phyloP scores from a whole-genome alignment of 2,888 invertebrate species.

The Drosophila tanythrix region DNA sequence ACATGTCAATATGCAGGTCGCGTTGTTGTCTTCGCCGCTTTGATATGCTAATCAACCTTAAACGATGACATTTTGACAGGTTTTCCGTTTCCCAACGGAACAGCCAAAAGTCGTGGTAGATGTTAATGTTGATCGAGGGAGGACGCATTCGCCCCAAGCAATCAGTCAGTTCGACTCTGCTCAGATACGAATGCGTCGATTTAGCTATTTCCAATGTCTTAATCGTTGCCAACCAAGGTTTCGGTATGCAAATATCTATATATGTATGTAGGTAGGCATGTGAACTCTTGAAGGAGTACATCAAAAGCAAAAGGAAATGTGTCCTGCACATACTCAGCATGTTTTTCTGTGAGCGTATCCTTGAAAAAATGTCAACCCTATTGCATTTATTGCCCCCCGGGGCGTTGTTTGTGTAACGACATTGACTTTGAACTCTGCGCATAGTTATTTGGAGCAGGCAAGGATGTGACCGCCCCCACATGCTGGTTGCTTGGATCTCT shows the following conservation, averaged over 20 bases:
- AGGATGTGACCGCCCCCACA: background rate
- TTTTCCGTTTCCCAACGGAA: slow-evolving; percentile 77
- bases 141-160: slow-evolving; percentile 4
- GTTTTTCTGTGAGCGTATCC: slow-evolving; percentile 12
- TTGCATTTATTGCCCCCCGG: slow-evolving; percentile 47
- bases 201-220: slow-evolving; percentile 26
- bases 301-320: slow-evolving; percentile 7
- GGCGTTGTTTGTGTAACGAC: slow-evolving; percentile 47
- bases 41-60: slow-evolving; percentile 78
- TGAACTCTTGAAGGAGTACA: slow-evolving; percentile 1
- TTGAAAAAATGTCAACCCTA: slow-evolving; percentile 45
- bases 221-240: slow-evolving; percentile 35
- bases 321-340: background rate
- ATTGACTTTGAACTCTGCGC: slow-evolving; percentile 46
- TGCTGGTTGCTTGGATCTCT: slow-evolving; percentile 42
- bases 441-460: slow-evolving; percentile 7
- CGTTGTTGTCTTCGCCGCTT: slow-evolving; percentile 67
- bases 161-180: slow-evolving; percentile 1
- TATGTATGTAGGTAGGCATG: background rate
- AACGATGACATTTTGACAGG: slow-evolving; percentile 78
- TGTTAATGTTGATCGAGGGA: slow-evolving; percentile 34
- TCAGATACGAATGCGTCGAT: slow-evolving; percentile 5
- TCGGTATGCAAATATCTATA: background rate
- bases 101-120: slow-evolving; percentile 9
- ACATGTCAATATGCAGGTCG: slow-evolving; percentile 74